Percentiles rank a stretch among this genome's conserved stretches.
These are phyloP conservation scores for Tortricodes alternella DNA, from an alignment of 2,888 invertebrate species.

Conservation along the genomic window DNA sequence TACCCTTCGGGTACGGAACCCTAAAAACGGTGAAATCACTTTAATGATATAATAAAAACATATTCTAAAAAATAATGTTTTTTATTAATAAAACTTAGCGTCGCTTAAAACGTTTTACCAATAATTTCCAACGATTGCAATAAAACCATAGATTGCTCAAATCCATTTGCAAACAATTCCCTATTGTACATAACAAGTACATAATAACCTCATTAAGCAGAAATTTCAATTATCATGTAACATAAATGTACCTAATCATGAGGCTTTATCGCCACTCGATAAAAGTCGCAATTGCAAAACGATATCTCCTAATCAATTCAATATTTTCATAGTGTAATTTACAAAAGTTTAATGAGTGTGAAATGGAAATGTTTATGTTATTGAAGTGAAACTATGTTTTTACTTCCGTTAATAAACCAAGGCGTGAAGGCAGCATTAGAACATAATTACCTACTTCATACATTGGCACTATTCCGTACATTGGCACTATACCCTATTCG, in stretches of 20 bases:
- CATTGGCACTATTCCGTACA: no score
- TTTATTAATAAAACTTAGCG: no score
- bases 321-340: conserved; percentile 34
- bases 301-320: conserved; percentile 28
- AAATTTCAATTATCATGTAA: conserved; percentile 26
- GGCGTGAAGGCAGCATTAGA: no score
- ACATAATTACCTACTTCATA: no score
- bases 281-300: conserved; percentile 16
- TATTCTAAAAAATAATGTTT: no score
- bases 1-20: no score
- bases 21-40: not conserved
- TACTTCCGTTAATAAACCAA: not conserved
- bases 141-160: not conserved
- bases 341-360: conserved; percentile 52
- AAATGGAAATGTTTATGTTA: conserved; percentile 55
- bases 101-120: no score
- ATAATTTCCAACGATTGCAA: no score
- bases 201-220: conserved; percentile 14
- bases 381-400: conserved; percentile 44
- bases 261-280: conserved; percentile 7
- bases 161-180: conserved; percentile 1
- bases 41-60: no score
- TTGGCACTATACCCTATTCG: no score
- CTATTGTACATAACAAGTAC: conserved; percentile 15
- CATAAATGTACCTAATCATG: not conserved